Conservation (phyloP, 2,797 vertebrate species). For the Coregonus ussuriensis region DNA sequence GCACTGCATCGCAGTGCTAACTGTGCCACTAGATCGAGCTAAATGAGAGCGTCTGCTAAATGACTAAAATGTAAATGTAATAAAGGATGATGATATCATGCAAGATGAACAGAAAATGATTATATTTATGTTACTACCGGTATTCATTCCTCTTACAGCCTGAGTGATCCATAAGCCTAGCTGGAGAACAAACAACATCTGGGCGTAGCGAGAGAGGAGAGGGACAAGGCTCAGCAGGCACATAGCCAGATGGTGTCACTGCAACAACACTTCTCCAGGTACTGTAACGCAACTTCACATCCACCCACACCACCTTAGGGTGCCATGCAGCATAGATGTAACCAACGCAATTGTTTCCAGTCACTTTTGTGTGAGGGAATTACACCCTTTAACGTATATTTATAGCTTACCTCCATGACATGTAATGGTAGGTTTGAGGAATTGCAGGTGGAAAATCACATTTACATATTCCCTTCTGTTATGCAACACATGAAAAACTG, state of each 20-base stretch:
- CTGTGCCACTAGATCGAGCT: too few species aligned
- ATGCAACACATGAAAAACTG: too few species aligned
- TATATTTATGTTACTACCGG: background rate
- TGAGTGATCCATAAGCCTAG: constrained; percentile 44
- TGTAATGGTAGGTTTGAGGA: too few species aligned
- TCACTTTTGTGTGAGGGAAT: too few species aligned
- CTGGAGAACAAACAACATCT: constrained; percentile 62
- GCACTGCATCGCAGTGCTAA: too few species aligned
- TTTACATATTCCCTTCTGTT: too few species aligned
- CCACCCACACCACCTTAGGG: background rate
- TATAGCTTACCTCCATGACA: background rate
- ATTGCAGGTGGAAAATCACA: too few species aligned
- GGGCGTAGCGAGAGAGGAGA: constrained; percentile 36
- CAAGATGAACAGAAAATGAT: background rate
- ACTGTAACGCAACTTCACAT: constrained; percentile 2
- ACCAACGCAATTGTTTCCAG: too few species aligned
- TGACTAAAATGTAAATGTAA: too few species aligned
- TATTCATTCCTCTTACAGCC: constrained; percentile 41
- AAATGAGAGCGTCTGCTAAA: too few species aligned
- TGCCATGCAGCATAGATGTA: too few species aligned
- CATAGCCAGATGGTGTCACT: constrained; percentile 71
- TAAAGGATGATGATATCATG: background rate
- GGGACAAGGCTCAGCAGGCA: constrained; percentile 43
- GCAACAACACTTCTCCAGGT: constrained; percentile 76
- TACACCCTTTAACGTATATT: too few species aligned